Base-by-base conservation (phyloP, 2,888 invertebrate species). In the Ormia ochracea region DNA sequence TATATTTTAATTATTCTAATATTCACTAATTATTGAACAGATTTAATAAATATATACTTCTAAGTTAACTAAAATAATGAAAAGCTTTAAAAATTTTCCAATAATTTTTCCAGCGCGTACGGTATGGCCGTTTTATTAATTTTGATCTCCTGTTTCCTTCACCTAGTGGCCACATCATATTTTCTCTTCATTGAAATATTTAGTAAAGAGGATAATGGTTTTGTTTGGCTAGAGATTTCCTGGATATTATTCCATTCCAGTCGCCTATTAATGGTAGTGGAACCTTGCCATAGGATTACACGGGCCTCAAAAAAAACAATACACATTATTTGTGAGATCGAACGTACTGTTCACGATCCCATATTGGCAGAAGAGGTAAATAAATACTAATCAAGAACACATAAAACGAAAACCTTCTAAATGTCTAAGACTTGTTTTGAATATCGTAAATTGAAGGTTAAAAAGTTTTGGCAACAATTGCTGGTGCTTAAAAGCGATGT, bases 111-210 rank as follows among this genome's bases (percentile, higher is more conserved):
- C 31, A 89, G 89, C 33, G 89, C 91, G 4, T 91, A 90, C 77
- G 92, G 92, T 1, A 81, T 90, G 1, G 88, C 90, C 0, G 87
- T 91, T 50, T 84, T 92, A 1, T 87, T 89, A 1, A 90, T 91
- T 28, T 85, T 91, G 19, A 87, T 91, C 3, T 91, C 91, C 1
- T 92, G 91, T 58, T 85, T 92, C 3, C 86, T 92, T 54, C 92
- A 92, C 82, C 83, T 92, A 41, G 91, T 92, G 14, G 91, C 92
- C 56, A 92, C 92, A 0, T 90, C 91, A 0, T 92, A 92, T 82
- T 91, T 92, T 83, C 84, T 92, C 0, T 90, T 92, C 75, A 84
- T 90, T 76, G 91, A 91, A 83, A 85, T 90, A 33, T 85, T 89
- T 12, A 89, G 86, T 26, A 89, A 88, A 66, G 89, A 86, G 38